A percentile compares a stretch with the other conserved stretches of the same genome.
Conservation (phyloP, 2,888 invertebrate species). For the Hyposoter didymator region DNA sequence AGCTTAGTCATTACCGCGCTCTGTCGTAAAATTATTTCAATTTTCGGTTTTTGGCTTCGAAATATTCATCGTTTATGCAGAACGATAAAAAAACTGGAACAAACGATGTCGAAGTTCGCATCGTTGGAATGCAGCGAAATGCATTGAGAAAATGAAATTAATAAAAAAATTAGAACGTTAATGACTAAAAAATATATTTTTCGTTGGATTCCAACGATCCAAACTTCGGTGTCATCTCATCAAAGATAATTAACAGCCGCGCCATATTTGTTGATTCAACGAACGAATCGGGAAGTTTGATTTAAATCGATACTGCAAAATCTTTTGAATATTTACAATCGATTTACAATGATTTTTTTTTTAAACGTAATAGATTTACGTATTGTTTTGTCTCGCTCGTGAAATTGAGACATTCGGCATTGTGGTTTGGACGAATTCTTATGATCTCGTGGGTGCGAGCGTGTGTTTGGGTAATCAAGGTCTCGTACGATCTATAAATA, state of each 20-base stretch:
- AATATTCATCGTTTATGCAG: background rate
- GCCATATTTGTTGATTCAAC: background rate
- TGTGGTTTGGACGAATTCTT: conserved; percentile 26
- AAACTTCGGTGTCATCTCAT: too few relatives aligned
- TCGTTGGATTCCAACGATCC: too few relatives aligned
- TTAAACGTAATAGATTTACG: background rate
- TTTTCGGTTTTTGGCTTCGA: background rate
- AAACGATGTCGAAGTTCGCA: too few relatives aligned
- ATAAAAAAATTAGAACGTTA: too few relatives aligned
- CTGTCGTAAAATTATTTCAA: background rate
- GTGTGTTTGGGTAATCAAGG: conserved; percentile 76
- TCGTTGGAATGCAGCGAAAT: too few relatives aligned
- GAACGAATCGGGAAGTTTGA: background rate
- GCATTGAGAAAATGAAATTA: too few relatives aligned
- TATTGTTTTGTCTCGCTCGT: background rate
- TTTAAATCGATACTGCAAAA: background rate
- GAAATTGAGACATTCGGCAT: conserved; percentile 56
- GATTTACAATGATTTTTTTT: background rate
- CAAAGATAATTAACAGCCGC: too few relatives aligned
- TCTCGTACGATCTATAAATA: conserved; percentile 77
- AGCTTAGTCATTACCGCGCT: background rate
- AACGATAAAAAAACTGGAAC: too few relatives aligned
- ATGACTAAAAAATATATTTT: too few relatives aligned
- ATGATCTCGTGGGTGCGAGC: conserved; percentile 54
- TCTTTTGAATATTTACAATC: too few relatives aligned